Evolutionary conservation across 2,797 vertebrate genomes (phyloP), one percentile per base, ranked within the genome.

Genomic region (Synaphobranchus kaupii): DNA sequence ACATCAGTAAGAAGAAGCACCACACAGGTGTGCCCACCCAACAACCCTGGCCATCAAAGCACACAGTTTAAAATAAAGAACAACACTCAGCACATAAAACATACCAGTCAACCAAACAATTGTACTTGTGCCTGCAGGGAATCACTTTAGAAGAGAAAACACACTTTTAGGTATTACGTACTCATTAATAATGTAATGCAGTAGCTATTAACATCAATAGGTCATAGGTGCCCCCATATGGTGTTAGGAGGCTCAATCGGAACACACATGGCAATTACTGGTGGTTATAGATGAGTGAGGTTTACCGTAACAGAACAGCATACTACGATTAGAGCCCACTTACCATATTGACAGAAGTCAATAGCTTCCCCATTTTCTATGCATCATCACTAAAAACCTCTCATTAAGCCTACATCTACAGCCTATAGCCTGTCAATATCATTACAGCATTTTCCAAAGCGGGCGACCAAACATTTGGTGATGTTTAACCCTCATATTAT

Each of bases 261-360:
- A 58, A 34, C 52, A 84, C n/a, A 83, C 3, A 54, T 39, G 73
- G 39, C 47, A 47, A 78, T 47, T 20, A 44, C 73, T 44, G 20
- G 7, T 1, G 39, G 15, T 52, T 31, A 28, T 15, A 58, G 54
- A 84, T 34, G 8, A 60, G 15, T 84, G 83, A 58, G 54, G 10
- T 84, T 34, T 58, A 60, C 84, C 31, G 73, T 78, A 81, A 56
- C 54, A 84, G 84, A 48, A 88, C 84, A 85, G 71, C 73, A 83
- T 76, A 3, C 81, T 88, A 86, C 86, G 86, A 90, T 89, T 89
- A 89, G 85, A 50, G 88, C 84, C 73, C 86, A 86, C 88, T 94
- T 92, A 95, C 92, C 85, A 87, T 94, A 95, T 95, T 92, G 94
- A 95, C 93, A 95, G 93, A 91, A 93, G 95, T 96, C 90, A 94